Conservation (phyloP, 2,113 vertebrate genomes). For the Tilapia sparmanii region DNA sequence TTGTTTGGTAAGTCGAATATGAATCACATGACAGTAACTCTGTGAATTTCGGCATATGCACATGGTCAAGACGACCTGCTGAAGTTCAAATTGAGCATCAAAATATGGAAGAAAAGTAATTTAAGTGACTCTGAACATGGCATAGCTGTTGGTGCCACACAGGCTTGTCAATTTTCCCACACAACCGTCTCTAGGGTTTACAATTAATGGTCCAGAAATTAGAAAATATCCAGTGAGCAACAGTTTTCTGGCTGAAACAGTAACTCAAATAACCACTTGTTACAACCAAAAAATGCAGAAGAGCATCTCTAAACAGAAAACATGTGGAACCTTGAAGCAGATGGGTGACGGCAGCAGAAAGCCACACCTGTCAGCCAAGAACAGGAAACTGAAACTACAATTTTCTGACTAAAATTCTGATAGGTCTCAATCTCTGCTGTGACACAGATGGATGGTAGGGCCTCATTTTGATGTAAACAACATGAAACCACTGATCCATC, state of each 20-base stretch:
- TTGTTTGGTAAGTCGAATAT: neutral
- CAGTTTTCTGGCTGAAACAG: neutral
- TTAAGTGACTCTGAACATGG: neutral
- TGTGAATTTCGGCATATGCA: neutral
- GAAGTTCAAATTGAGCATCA: neutral
- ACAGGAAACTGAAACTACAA: neutral
- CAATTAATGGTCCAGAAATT: neutral
- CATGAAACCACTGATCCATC: neutral
- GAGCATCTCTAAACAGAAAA: neutral
- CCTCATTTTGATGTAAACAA: neutral
- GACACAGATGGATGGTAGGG: neutral
- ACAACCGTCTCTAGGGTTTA: neutral
- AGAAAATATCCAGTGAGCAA: neutral
- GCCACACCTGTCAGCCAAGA: neutral
- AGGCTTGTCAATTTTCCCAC: neutral
- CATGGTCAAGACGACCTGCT: neutral
- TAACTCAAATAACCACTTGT: neutral
- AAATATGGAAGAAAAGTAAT: neutral
- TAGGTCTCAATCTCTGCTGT: neutral
- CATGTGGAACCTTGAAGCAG: neutral
- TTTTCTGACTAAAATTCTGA: neutral
- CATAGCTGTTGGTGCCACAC: neutral
- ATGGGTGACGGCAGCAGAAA: neutral
- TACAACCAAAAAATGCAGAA: neutral
- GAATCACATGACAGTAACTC: neutral